Evolutionary conservation across 1,140 invertebrate genomes (phyloP), one percentile per base, ranked within the genome.

Genomic region (Argopecten irradians): DNA sequence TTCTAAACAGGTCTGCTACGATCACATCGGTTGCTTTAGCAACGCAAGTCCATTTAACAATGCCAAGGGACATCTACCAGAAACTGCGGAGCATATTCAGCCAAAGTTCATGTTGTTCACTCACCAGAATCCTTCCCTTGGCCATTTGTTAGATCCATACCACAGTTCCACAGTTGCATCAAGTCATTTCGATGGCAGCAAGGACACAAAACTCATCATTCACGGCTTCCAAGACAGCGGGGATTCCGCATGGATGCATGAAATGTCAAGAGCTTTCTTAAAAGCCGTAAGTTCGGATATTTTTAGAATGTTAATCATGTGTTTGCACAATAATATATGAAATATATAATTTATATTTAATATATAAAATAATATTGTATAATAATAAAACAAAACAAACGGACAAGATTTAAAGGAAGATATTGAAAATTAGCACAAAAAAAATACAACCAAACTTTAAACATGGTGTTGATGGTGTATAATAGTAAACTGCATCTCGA

Each of bases 211-310:
- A 94, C 97, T 99, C 35, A 98, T 99, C 89, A 98, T 99, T 0
- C 98, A 99, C 93, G 98, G 98, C 9, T 99, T 99, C 93, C 98
- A 98, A 5, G 98, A 98, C 84, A 97, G 97, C 91, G 98, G 98
- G 93, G 97, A 97, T 36, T 43, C 98, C 92, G 97, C 98, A 8
- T 99, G 98, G 98, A 98, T 99, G n/a, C 97, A 98, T 92, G 98
- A 98, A 93, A 98, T 99, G 97, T 96, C 98, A 71, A 97, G 97
- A 28, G 98, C 98, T 7, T 96, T 99, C 0, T 97, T 98, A 35
- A 87, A 89, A 35, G 55, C 86, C 41, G 91, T 92, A 82, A 82
- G 87, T 39, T 16, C 39, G 1, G n/a, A 0, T 82, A 28, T 43
- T 41, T 35, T 22, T 36, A 14, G 11, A 14, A 7, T 41, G 28